These are phyloP conservation scores for Calliopsis andreniformis DNA, from an alignment of 1,140 invertebrate genomes.

Conservation along the genomic window DNA sequence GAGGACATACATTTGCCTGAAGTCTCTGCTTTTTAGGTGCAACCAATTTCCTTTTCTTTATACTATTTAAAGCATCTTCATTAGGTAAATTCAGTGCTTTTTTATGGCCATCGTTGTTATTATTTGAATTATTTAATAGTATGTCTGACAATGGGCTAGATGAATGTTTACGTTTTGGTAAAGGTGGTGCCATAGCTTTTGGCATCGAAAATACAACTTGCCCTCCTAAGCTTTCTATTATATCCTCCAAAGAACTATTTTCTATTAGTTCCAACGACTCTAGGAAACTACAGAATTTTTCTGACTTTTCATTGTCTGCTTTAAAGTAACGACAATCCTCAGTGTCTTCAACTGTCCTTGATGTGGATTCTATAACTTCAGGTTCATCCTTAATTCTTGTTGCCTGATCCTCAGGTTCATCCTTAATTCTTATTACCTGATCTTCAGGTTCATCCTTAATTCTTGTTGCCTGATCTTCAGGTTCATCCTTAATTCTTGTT, in stretches of 20 bases:
- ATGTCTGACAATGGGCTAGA: conserved; percentile 74
- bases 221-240: conserved; percentile 65
- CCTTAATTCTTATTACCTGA: neutral
- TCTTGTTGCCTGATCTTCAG: no score
- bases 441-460: neutral
- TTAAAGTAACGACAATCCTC: conserved; percentile 73
- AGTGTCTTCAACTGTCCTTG: conserved; percentile 38
- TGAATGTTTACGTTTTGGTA: conserved; percentile 71
- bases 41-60: conserved; percentile 72
- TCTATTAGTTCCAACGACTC: conserved; percentile 50
- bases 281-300: conserved; percentile 67
- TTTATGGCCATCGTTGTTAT: conserved; percentile 74
- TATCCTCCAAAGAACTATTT: conserved; percentile 60
- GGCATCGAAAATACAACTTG: conserved; percentile 57
- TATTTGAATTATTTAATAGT: conserved; percentile 73
- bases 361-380: conserved; percentile 21
- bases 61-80: conserved; percentile 52
- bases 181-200: conserved; percentile 70
- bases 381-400: neutral
- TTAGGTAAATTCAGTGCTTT: conserved; percentile 41
- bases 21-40: conserved; percentile 68
- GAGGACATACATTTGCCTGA: conserved; percentile 46
- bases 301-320: conserved; percentile 60
- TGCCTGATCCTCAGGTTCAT: no score
- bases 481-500: neutral